These are phyloP conservation scores for Lithophane leautieri DNA, from an alignment of 2,888 invertebrate genomes.

Conservation along the genomic window DNA sequence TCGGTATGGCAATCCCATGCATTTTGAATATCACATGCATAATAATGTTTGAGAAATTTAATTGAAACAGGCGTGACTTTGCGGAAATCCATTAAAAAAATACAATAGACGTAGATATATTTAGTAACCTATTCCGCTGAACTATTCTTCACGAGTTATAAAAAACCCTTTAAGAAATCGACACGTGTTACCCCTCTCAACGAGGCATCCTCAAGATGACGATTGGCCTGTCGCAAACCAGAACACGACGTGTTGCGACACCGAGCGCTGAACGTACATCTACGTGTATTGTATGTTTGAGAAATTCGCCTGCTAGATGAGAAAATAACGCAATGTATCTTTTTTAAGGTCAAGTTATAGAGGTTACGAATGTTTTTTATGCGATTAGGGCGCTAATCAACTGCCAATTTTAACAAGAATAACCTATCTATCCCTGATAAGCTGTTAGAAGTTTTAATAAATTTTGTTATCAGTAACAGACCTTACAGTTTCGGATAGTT, in stretches of 20 bases:
- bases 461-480: background rate
- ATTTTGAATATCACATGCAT: background rate
- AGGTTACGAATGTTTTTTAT: background rate
- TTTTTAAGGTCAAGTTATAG: background rate
- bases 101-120: too few relatives aligned
- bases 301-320: background rate
- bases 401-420: background rate
- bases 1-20: background rate
- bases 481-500: constrained; percentile 6
- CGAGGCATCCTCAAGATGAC: too few relatives aligned
- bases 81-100: too few relatives aligned
- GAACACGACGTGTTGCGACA: too few relatives aligned
- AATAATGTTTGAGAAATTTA: background rate
- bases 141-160: too few relatives aligned
- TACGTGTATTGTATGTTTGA: background rate
- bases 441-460: background rate
- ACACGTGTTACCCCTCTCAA: too few relatives aligned
- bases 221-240: too few relatives aligned
- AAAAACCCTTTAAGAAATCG: too few relatives aligned
- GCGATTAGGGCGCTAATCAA: background rate
- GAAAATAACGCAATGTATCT: background rate
- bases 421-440: background rate
- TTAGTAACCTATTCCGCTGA: too few relatives aligned
- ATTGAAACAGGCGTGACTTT: too few relatives aligned
- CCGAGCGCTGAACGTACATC: too few relatives aligned